Evolutionary conservation across 2,113 vertebrate genomes (phyloP), one percentile per base, ranked within the genome.

Genomic region (Heloderma charlesbogerti): DNA sequence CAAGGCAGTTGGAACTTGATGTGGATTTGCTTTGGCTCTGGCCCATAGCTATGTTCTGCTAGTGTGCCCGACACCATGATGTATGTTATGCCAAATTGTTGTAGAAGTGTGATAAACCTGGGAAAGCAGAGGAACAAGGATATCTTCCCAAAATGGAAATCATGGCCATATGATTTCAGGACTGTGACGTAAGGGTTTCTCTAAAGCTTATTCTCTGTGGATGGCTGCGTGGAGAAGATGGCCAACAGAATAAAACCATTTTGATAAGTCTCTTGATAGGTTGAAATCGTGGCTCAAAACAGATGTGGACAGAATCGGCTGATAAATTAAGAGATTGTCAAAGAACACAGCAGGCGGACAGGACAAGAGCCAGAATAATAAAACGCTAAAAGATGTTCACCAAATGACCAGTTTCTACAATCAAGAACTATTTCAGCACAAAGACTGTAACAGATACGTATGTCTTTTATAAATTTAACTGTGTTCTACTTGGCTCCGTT

Each of bases 401-500:
- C 5, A 90, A 89, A 29, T 29, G 43, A 63, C 1, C 0, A 82
- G 7, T 6, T 0, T 0, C 72, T 0, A 0, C 51, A 78, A 81
- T 13, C 0, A 91, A 88, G 31, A 45, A 34, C 43, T 3, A 0
- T 5, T 18, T 51, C 79, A 91, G 51, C n/a, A 80, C 13, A 31
- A 51, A 85, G 63, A 40, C 7, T 69, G 5, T 40, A 67, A 67
- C 16, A 83, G 43, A 45, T 87, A 57, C 63, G 86, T 57, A 80
- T 60, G 48, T 85, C 63, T 37, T 20, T 37, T n/a, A 15, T 40
- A 66, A 40, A 34, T 51, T n/a, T 48, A n/a, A 86, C 22, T 15
- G 1, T 34, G 75, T 25, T 67, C 89, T 79, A 13, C 27, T 22
- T 74, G 88, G 40, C 88, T 90, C 84, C 92, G 66, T 9, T 51